A percentile compares a stretch with the other conserved stretches of the same genome.
Conservation (phyloP, 2,113 vertebrate species). For the Vulpes vulpes region DNA sequence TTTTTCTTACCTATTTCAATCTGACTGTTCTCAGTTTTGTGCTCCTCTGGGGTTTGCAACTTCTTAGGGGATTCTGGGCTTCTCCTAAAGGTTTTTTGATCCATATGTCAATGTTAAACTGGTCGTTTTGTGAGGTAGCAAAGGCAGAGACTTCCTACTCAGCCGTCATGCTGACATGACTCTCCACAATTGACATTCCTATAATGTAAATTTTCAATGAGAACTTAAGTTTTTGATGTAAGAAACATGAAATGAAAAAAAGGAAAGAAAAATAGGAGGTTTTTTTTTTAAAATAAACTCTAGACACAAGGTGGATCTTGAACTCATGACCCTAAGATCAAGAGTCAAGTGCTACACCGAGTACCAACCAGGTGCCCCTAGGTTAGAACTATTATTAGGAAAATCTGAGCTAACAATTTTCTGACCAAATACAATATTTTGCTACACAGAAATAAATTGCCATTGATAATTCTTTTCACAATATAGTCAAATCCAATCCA, state of each 20-base stretch:
- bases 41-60: background rate
- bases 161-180: background rate
- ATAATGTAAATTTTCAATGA: background rate
- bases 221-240: background rate
- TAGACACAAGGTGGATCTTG: background rate
- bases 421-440: background rate
- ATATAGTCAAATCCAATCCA: background rate
- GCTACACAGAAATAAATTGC: background rate
- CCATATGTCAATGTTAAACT: background rate
- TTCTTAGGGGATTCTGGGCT: background rate
- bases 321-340: background rate
- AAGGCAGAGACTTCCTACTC: background rate
- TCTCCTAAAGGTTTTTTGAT: background rate
- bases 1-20: background rate
- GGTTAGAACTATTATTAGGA: background rate
- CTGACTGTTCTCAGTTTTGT: background rate
- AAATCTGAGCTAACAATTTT: background rate
- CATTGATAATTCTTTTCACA: background rate
- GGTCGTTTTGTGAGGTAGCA: background rate
- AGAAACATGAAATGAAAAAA: background rate
- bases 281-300: background rate
- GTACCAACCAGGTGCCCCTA: background rate
- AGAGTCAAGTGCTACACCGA: background rate
- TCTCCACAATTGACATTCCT: background rate
- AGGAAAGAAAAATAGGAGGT: background rate